phyloP scores from a whole-genome alignment of 37 sponge, comb jelly and placozoan genomes.

The Petrosia ficiformis region DNA sequence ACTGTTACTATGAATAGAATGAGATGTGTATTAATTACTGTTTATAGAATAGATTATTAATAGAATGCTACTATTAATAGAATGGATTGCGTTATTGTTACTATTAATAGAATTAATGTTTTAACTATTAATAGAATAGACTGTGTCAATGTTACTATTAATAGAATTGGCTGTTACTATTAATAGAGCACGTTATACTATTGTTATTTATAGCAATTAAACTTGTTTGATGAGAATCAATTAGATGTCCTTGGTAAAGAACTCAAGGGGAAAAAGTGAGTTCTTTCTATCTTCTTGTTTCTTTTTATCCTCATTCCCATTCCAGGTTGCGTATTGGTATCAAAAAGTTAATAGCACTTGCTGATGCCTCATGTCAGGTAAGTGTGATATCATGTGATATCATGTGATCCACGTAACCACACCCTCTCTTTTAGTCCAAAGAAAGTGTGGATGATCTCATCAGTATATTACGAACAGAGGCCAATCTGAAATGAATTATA shows the following conservation, averaged over 20 bases:
- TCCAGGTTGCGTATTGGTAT: slow-evolving; percentile 63
- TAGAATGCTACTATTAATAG: no score
- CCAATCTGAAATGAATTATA: slow-evolving; percentile 2
- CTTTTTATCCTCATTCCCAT: background rate
- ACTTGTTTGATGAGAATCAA: slow-evolving; percentile 26
- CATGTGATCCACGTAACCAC: background rate
- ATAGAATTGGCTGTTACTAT: no score
- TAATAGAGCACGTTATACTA: background rate
- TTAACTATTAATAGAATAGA: no score
- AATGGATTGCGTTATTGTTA: no score
- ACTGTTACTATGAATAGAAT: no score
- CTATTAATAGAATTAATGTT: no score
- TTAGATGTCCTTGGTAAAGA: slow-evolving; percentile 23
- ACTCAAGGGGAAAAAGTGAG: slow-evolving; percentile 36
- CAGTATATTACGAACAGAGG: slow-evolving; percentile 11
- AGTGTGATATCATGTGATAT: background rate
- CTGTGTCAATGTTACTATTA: no score
- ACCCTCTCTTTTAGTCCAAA: background rate
- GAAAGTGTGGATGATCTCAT: slow-evolving; percentile 9
- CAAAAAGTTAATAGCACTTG: slow-evolving; percentile 71
- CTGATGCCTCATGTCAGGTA: slow-evolving; percentile 62
- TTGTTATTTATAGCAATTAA: slow-evolving; percentile 18
- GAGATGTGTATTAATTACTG: no score
- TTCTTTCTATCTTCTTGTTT: background rate
- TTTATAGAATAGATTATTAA: no score